Base-by-base conservation (phyloP, 2,113 vertebrate genomes). In the Anoplopoma fimbria region DNA sequence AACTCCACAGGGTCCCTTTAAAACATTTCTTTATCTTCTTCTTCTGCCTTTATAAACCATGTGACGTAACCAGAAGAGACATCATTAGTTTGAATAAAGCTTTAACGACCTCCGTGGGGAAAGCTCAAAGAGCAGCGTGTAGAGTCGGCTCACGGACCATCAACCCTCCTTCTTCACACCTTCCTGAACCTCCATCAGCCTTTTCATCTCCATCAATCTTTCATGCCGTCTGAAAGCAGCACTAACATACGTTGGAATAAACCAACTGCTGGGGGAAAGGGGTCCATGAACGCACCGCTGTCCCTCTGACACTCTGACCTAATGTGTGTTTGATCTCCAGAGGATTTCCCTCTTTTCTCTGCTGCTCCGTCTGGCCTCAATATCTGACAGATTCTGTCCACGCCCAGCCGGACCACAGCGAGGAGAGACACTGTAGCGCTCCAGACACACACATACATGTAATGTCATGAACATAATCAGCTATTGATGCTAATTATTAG, bases 151-250 rank as follows among this genome's bases (percentile, higher is more conserved):
- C n/a, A n/a, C n/a, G 1, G 21, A 36, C 17, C 45, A 14, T 14
- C 40, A 3, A 42, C 8, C 25, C 9, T 15, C 19, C 27, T n/a
- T 34, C 64, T 60, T 38, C 25, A n/a, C n/a, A n/a, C n/a, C 53
- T 49, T 55, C 45, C 82, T 71, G 49, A 75, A 19, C 63, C 86
- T 69, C 79, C 72, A 60, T 61, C 85, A 9, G 55, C 63, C 77
- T 61, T 79, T 82, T 84, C 69, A 84, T 69, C 81, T 72, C 75
- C 76, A 88, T 85, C n/a, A 87, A 91, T 91, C 77, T 88, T 90
- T 92, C 64, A 87, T 86, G 81, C 19, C 45, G 72, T 63, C 68
- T 83, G n/a, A 87, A 85, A 27, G 13, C 76, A 57, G 60, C 58
- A 34, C 47, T 1, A 27, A 81, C 80, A 33, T 0, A 19, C 75